phyloP scores from a whole-genome alignment of 2,888 invertebrate genomes.

The Exocentrus adspersus region DNA sequence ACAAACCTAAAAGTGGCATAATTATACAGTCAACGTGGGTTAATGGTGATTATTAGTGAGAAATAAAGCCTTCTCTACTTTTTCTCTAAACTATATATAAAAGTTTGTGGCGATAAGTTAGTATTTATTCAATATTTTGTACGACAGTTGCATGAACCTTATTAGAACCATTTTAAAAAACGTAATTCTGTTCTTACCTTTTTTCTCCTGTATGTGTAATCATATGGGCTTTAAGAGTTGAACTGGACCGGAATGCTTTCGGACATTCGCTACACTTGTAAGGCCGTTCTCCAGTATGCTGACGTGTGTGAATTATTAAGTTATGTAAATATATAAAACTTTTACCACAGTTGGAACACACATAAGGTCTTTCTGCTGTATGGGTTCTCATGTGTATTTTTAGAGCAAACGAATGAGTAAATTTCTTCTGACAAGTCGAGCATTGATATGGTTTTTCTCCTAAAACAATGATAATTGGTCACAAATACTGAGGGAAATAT shows the following conservation, averaged over 20 bases:
- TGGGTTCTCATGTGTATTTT: constrained; percentile 55
- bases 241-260: constrained; percentile 47
- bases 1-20: constrained; percentile 44
- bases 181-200: no score
- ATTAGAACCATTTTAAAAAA: no score
- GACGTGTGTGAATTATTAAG: constrained; percentile 53
- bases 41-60: no score
- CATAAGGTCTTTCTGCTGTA: constrained; percentile 53
- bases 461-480: no score
- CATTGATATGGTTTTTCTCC: constrained; percentile 53
- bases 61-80: no score
- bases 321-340: constrained; percentile 55
- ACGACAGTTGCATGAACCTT: no score
- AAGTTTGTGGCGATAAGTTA: no score
- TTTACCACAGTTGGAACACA: constrained; percentile 56
- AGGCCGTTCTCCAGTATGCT: constrained; percentile 57
- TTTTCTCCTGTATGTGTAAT: constrained; percentile 45
- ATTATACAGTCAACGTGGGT: no score
- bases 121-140: no score
- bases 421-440: constrained; percentile 51
- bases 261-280: constrained; percentile 51
- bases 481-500: background rate
- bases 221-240: constrained; percentile 41
- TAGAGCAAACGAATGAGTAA: constrained; percentile 53
- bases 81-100: no score